Evolutionary conservation across 2,113 vertebrate species (phyloP).

Genomic region (Malurus cyaneus): DNA sequence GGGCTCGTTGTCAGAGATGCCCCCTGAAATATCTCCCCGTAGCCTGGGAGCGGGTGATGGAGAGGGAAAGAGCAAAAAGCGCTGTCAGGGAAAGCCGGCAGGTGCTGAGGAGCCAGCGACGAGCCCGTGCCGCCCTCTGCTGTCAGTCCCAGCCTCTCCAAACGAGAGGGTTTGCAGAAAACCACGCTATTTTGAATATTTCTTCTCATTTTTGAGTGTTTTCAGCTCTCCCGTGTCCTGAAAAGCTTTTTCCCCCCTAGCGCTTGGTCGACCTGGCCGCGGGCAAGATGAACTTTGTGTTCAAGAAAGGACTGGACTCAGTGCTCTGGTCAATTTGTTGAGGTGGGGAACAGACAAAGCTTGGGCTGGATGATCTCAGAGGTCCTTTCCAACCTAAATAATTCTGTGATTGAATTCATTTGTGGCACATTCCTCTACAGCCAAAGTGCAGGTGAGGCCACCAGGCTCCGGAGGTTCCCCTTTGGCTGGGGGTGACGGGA

Average conservation of each 20-base stretch:
- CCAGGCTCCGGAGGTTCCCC: not conserved
- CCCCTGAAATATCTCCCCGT: not conserved
- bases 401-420: not conserved
- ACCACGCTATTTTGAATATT: not conserved
- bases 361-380: not conserved
- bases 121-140: constrained; percentile 39
- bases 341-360: not conserved
- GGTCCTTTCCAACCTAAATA: not conserved
- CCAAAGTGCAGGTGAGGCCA: constrained; percentile 84
- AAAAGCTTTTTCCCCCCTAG: not conserved
- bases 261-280: not conserved
- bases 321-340: not conserved
- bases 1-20: not conserved
- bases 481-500: not conserved
- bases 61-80: not conserved
- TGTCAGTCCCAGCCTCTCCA: not conserved
- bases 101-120: rapidly evolving
- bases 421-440: constrained; percentile 85
- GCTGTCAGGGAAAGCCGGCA: not conserved
- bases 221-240: rapidly evolving
- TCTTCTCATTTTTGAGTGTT: rapidly evolving
- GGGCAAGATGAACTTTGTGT: not conserved
- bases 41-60: not conserved
- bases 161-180: not conserved
- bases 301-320: too few relatives aligned